Base-by-base conservation (phyloP, 2,113 vertebrate genomes). In the Dendropsophus ebraccatus region DNA sequence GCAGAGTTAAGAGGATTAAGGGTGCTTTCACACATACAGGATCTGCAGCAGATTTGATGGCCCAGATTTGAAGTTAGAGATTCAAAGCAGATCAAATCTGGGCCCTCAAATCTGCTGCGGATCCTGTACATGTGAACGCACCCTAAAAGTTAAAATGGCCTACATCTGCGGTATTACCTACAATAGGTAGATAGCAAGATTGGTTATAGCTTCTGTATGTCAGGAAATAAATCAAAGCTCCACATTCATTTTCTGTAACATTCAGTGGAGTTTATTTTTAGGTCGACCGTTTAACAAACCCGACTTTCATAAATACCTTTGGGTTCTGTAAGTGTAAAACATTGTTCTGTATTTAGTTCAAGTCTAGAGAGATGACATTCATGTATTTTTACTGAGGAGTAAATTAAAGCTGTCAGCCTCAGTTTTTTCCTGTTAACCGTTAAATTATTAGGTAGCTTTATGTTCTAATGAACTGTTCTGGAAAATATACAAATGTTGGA, bases 381-480 rank as follows among this genome's bases (percentile, higher is more conserved):
- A 81, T 81, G 56, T 81, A 81, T 81, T 47, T 81, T 81, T 81
- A 81, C 78, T 81, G 78, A 81, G 76, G 52, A 58, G 58, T 45
- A 56, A 54, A 81, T 81, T 81, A 81, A 81, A 81, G 56, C 78
- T 62, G 41, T 45, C 78, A 62, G 19, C 65, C 35, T 81, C 58
- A 81, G 25, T 62, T 81, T 81, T 76, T 81, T 62, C 47, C 35
- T 47, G 23, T 81, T 81, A 45, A 62, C 49, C 16, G 54, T 28
- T 81, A 65, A 81, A 81, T 81, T 81, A 81, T 81, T 81, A 81
- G 56, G 56, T 81, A 62, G 56, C 35, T 62, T 81, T 65, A 81
- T 81, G 58, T 81, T 62, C 56, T 30, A 80, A 60, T 81, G 35
- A 28, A 47, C 23, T 47, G 56, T 21, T n/a, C 35, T 62, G 37